phyloP scores from a whole-genome alignment of 1,140 invertebrate genomes.

The Panagrolaimus sp. region DNA sequence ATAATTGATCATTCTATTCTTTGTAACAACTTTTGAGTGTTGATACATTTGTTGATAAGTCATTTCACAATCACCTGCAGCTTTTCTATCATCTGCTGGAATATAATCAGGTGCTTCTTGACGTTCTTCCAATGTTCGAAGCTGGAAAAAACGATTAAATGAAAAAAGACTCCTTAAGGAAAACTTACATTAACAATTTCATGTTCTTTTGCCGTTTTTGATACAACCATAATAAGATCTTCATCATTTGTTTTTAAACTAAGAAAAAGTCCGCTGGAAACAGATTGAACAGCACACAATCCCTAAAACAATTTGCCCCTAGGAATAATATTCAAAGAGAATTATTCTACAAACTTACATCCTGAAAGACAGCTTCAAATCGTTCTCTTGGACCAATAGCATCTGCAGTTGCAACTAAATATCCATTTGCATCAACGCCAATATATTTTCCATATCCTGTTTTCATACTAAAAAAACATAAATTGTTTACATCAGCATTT shows the following conservation, averaged over 20 bases:
- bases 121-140: conserved; percentile 32
- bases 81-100: conserved; percentile 31
- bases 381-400: conserved; percentile 39
- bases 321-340: too few species aligned
- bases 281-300: conserved; percentile 34
- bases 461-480: conserved; percentile 39
- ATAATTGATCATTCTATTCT: conserved; percentile 34
- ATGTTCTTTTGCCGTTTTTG: conserved; percentile 19
- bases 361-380: conserved; percentile 41
- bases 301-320: too few species aligned
- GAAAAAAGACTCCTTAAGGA: too few species aligned
- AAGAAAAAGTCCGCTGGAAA: conserved; percentile 34
- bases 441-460: conserved; percentile 47
- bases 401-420: conserved; percentile 38
- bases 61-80: conserved; percentile 40
- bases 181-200: conserved; percentile 38
- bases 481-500: background rate
- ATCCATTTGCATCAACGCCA: conserved; percentile 34
- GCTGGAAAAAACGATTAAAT: too few species aligned
- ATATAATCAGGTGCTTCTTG: conserved; percentile 30
- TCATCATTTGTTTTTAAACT: conserved; percentile 31
- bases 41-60: conserved; percentile 46
- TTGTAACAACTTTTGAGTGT: conserved; percentile 38
- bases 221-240: conserved; percentile 30
- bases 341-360: conserved; percentile 23